Percentiles rank a stretch among this genome's conserved stretches.
phyloP scores from a whole-genome alignment of 2,888 invertebrate genomes.

The Melanotus villosus region DNA sequence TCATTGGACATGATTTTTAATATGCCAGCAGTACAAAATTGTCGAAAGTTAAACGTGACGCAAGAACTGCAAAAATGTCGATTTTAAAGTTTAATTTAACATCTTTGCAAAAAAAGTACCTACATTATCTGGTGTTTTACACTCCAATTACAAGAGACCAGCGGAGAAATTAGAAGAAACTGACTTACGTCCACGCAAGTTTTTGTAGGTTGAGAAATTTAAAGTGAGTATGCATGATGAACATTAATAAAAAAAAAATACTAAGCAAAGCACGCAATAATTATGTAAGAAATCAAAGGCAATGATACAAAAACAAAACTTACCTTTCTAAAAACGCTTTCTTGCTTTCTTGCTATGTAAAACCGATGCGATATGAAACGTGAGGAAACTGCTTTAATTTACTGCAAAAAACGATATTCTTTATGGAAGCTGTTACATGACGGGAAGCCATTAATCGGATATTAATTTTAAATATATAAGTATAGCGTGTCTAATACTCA shows the following conservation, averaged over 20 bases:
- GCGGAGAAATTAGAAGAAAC: not conserved
- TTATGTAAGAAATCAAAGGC: not conserved
- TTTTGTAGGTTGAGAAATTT: not conserved
- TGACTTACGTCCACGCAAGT: not conserved
- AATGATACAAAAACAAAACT: not conserved
- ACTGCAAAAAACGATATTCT: no score
- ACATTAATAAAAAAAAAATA: not conserved
- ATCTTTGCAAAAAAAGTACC: not conserved
- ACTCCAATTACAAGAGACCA: slow-evolving; percentile 6
- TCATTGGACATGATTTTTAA: no score
- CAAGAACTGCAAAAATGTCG: not conserved
- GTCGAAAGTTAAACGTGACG: no score
- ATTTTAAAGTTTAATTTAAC: not conserved
- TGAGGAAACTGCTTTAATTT: no score
- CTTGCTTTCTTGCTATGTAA: no score
- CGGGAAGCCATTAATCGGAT: no score
- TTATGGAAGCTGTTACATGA: no score
- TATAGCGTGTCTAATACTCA: no score
- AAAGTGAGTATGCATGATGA: not conserved
- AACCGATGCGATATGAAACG: no score
- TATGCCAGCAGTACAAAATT: no score
- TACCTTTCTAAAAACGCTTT: not conserved
- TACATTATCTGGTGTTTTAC: not conserved
- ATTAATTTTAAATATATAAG: no score
- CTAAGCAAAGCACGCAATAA: not conserved